Evolutionary conservation across 1,140 invertebrate species (phyloP), one percentile per base, ranked within the genome.

Genomic region (Popillia japonica): DNA sequence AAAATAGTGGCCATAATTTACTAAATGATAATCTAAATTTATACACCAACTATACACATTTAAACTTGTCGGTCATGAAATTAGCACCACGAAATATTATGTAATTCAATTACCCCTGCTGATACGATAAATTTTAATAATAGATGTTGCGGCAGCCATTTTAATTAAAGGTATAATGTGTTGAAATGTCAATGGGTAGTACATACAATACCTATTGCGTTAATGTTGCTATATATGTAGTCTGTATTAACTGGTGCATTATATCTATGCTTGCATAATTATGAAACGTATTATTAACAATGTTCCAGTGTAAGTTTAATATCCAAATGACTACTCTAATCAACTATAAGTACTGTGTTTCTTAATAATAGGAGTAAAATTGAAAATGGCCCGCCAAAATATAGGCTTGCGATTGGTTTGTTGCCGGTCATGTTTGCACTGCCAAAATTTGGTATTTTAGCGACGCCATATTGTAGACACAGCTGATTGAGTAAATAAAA

Each of bases 121-220:
- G 48, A 55, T 55, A n/a, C 48, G 14, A n/a, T 55, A 55, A 55
- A 55, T 55, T 55, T 55, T 55, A 55, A 55, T 55, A 55, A 55
- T 17, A 17, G 11, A 55, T 17, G 48, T 55, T 17, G 48, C 48
- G 14, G n/a, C 2, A 17, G 6, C 11, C 48, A 55, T 55, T 55
- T 55, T 55, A 55, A 55, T 55, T 55, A 55, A 55, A 55, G 48
- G 48, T 55, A 55, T 55, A 55, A 17, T 17, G 48, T 17, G 48
- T 34, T 4, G 27, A 34, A 34, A 34, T 34, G 27, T 34, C 27
- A 34, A 34, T 34, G 4, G 27, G 4, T 34, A 34, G 27, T 4
- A 34, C 4, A 34, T 4, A 34, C 4, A 34, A 34, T 34, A n/a
- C 48, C 48, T 6, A 3, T n/a, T 55, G 14, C 14, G 48, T 55